Evolutionary conservation across 2,888 invertebrate species (phyloP).

Genomic region (Oxycera nigricornis): DNA sequence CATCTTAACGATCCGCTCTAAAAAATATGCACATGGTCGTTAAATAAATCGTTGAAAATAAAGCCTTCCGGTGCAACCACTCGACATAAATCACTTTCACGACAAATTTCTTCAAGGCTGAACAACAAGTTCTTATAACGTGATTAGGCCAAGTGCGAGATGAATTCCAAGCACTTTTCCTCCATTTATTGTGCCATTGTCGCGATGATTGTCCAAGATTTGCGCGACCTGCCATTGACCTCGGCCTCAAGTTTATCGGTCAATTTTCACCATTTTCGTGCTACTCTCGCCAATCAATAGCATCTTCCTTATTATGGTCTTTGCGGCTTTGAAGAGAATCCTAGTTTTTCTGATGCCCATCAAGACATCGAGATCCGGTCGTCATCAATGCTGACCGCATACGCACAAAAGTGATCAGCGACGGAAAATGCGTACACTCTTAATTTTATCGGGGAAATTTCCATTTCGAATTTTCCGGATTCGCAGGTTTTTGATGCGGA

Average conservation of each 20-base stretch:
- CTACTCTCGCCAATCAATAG: conserved; percentile 11
- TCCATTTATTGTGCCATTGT: neutral
- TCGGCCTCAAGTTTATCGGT: neutral
- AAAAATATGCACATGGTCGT: conserved; percentile 1
- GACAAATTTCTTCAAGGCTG: conserved; percentile 19
- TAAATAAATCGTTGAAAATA: conserved; percentile 14
- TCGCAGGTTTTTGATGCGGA: neutral
- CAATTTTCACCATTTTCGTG: neutral
- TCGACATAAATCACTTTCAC: conserved; percentile 33
- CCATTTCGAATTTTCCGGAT: conserved; percentile 28
- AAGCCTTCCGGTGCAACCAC: conserved; percentile 23
- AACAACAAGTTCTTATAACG: neutral
- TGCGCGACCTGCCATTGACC: neutral
- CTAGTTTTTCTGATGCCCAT: neutral
- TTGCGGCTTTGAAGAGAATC: neutral
- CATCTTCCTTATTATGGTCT: neutral
- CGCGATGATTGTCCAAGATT: neutral
- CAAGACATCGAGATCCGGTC: conserved; percentile 6
- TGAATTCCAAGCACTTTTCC: neutral
- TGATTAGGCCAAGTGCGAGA: neutral
- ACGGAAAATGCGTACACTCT: conserved; percentile 18
- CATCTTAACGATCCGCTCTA: no score
- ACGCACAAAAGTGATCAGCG: conserved; percentile 18
- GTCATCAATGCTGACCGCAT: neutral
- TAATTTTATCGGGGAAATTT: conserved; percentile 25